Conservation (phyloP, 2,797 vertebrate species). For the Liasis olivaceus region DNA sequence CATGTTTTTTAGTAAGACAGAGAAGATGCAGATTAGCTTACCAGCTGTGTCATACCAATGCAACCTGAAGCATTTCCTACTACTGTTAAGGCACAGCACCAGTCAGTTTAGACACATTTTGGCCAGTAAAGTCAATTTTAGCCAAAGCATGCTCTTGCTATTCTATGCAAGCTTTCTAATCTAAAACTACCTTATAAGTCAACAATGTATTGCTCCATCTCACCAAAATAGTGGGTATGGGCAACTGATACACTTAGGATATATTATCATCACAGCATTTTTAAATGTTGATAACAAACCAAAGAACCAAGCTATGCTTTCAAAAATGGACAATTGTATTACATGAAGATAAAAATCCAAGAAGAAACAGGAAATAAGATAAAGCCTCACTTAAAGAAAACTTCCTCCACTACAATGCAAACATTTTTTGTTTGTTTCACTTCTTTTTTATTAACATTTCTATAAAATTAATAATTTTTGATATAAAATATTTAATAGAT, state of each 20-base stretch:
- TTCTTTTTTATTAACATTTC: neutral
- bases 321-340: conserved; percentile 55
- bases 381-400: conserved; percentile 40
- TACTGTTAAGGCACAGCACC: neutral
- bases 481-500: neutral
- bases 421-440: conserved; percentile 29
- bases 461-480: neutral
- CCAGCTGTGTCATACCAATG: neutral
- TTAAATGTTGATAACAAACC: conserved; percentile 55
- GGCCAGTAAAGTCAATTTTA: neutral
- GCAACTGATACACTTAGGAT: conserved; percentile 42
- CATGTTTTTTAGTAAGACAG: neutral
- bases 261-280: conserved; percentile 25
- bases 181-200: neutral
- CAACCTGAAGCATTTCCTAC: neutral
- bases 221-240: neutral
- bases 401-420: conserved; percentile 27
- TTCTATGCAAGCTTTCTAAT: neutral
- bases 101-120: neutral
- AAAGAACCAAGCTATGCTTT: conserved; percentile 47
- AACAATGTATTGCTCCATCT: neutral
- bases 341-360: conserved; percentile 53
- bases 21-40: neutral
- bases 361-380: conserved; percentile 47
- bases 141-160: neutral